These are phyloP conservation scores for Trichogramma dendrolimi DNA, from an alignment of 2,888 invertebrate species.

Conservation along the genomic window DNA sequence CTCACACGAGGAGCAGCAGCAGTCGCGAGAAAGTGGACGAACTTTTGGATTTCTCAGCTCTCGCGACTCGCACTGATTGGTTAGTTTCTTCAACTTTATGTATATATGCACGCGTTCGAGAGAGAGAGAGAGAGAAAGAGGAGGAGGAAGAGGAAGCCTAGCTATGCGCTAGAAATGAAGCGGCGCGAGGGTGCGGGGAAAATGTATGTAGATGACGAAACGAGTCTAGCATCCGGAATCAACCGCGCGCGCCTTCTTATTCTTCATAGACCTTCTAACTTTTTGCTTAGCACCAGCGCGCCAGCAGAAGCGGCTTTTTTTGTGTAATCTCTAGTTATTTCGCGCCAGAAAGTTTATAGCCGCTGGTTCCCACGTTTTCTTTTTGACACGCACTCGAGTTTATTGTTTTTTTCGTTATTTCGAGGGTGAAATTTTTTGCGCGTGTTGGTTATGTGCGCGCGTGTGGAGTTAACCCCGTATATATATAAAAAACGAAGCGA, in stretches of 20 bases:
- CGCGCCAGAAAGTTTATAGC: no score
- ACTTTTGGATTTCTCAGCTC: conserved; percentile 21
- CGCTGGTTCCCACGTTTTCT: no score
- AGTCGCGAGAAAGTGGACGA: conserved; percentile 14
- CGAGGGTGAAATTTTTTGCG: no score
- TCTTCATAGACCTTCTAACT: conserved; percentile 21
- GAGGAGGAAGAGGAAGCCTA: background rate
- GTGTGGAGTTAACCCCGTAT: no score
- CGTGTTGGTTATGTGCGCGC: no score
- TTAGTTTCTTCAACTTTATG: conserved; percentile 23
- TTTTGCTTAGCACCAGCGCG: background rate
- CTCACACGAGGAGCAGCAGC: background rate
- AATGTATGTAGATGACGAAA: conserved; percentile 35
- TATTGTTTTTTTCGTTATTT: no score
- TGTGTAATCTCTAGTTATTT: no score
- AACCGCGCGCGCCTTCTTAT: conserved; percentile 29
- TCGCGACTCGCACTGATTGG: conserved; percentile 20
- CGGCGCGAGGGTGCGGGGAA: conserved; percentile 12
- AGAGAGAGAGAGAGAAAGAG: conserved; percentile 1
- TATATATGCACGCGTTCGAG: background rate
- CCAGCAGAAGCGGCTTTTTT: no score
- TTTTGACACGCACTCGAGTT: no score
- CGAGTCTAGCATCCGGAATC: conserved; percentile 34
- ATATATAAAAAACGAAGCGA: no score
- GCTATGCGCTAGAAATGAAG: no score